Evolutionary conservation across 2,113 vertebrate genomes (phyloP), one percentile per base, ranked within the genome.

Genomic region (Conger conger): DNA sequence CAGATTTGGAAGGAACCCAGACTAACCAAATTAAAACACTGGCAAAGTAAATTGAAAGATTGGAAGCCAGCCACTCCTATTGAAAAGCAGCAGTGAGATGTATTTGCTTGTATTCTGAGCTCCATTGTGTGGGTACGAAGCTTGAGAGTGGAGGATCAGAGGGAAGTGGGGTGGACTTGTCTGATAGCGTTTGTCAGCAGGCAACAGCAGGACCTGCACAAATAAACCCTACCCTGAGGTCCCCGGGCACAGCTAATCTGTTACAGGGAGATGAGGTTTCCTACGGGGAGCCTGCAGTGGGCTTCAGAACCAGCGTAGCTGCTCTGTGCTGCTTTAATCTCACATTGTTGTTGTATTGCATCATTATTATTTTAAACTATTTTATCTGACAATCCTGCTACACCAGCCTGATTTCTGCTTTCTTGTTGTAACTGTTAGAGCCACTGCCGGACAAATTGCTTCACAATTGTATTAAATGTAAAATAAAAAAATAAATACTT

Each of bases 171-270:
- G 57, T 13, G n/a, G 57, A 11, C 53, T 13, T 54, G 35, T 20
- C 82, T 23, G 63, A 36, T 68, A 83, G n/a, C 76, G 82, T 83
- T 83, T 83, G 76, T 83, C 63, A 53, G 27, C 68, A 53, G 68
- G 18, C 38, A 83, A 35, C n/a, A 83, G 82, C 15, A 83, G 82
- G 30, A 60, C 4, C 27, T n/a, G 37, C 30, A 11, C 40, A 76
- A 35, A 73, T 50, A 53, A 76, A 27, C n/a, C 16, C 9, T 50
- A 11, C 38, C 38, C 20, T 16, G 68, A 20, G 37, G 8, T 60
- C 40, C 82, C 40, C 76, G 30, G 18, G 38, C 36, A 60, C 40
- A 35, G 68, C 30, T 35, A n/a, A 77, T 53, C 82, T 83, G 63
- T 40, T 63, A 50, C 42, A 73, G 40, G 82, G 68, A 76, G 73